A percentile compares a stretch with the other conserved stretches of the same genome.
Conservation (phyloP, 2,113 vertebrate species). For the Sceloporus undulatus region DNA sequence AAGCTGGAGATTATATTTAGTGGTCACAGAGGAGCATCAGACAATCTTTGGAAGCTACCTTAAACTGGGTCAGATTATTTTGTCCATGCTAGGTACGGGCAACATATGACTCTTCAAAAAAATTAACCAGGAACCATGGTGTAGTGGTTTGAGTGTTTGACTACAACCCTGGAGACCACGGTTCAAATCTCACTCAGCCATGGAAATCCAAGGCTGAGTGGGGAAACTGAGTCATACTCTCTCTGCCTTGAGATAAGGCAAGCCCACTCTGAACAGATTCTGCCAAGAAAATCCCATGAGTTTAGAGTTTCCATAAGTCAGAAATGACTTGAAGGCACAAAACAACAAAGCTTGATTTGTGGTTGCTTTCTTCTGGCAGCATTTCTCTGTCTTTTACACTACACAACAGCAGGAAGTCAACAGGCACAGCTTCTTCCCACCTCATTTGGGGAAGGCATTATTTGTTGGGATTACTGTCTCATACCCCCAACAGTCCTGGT, state of each 20-base stretch:
- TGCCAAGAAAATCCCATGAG: no score
- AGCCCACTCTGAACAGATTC: no score
- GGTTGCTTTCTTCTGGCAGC: neutral
- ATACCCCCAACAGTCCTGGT: no score
- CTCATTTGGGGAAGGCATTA: neutral
- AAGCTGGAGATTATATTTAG: constrained; percentile 23
- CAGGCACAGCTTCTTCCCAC: no score
- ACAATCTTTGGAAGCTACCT: neutral
- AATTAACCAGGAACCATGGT: no score
- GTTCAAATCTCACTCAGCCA: no score
- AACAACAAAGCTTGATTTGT: neutral
- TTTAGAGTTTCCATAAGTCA: neutral
- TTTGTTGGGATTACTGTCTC: no score
- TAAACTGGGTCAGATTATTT: neutral
- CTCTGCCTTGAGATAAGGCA: no score
- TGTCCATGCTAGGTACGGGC: neutral
- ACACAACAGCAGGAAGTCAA: neutral
- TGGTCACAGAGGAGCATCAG: neutral
- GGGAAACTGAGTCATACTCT: no score
- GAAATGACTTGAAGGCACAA: neutral
- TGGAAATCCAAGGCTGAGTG: no score
- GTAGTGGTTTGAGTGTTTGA: no score
- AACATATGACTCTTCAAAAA: neutral
- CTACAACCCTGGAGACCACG: no score
- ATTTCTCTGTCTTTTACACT: neutral